Conservation (phyloP, 2,797 vertebrate species). For the Sebastes nivosus region DNA sequence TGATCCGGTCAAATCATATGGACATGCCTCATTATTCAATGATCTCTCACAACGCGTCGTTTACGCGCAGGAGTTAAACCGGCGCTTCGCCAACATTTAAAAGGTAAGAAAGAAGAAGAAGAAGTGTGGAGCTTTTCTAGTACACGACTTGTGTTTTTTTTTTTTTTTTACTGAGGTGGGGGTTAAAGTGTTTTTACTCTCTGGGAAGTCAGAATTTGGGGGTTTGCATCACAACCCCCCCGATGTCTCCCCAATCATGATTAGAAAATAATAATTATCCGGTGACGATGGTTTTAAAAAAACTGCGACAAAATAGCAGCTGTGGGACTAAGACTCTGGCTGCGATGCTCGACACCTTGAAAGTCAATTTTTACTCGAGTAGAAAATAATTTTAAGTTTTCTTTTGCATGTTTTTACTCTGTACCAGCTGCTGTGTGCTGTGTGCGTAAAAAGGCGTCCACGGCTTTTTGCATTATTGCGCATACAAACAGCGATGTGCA, state of each 20-base stretch:
- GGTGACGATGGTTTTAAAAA: slow-evolving; percentile 85
- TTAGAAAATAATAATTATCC: slow-evolving; percentile 93
- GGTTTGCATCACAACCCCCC: slow-evolving; percentile 78
- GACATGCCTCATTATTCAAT: slow-evolving; percentile 96
- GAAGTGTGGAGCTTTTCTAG: slow-evolving; percentile 84
- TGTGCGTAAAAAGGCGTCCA: slow-evolving; percentile 54
- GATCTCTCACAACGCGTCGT: slow-evolving; percentile 90
- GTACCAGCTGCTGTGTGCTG: neutral
- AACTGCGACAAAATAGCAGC: slow-evolving; percentile 81
- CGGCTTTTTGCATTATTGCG: slow-evolving; percentile 18
- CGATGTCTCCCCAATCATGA: slow-evolving; percentile 83
- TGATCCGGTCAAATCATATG: slow-evolving; percentile 95
- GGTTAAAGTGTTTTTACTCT: slow-evolving; percentile 63
- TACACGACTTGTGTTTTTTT: slow-evolving; percentile 32
- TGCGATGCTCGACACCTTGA: slow-evolving; percentile 83
- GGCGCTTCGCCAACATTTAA: slow-evolving; percentile 84
- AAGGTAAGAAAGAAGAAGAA: slow-evolving; percentile 87
- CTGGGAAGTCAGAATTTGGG: slow-evolving; percentile 83
- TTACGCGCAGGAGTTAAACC: slow-evolving; percentile 90
- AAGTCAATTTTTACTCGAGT: slow-evolving; percentile 68
- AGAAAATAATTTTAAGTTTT: neutral
- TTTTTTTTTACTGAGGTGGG: neutral
- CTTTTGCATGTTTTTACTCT: neutral
- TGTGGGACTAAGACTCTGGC: slow-evolving; percentile 77
- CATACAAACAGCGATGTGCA: slow-evolving; percentile 4